phyloP scores from a whole-genome alignment of 2,797 vertebrate species.

The Anniella stebbinsi region DNA sequence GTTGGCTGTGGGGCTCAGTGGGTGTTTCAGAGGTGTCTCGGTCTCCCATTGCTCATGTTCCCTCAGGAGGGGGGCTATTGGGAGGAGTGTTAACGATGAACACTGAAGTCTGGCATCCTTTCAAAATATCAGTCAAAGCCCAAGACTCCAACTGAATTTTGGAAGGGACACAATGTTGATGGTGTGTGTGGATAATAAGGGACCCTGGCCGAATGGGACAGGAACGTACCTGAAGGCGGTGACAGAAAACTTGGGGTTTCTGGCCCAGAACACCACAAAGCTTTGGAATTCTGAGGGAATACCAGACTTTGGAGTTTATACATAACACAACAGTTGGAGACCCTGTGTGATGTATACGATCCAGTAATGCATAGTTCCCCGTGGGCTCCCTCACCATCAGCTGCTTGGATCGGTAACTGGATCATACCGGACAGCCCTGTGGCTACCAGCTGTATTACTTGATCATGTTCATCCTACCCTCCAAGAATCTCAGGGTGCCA shows the following conservation, averaged over 20 bases:
- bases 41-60: background rate
- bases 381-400: no score
- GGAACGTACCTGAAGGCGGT: no score
- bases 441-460: background rate
- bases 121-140: background rate
- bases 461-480: background rate
- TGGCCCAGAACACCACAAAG: no score
- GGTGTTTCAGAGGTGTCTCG: no score
- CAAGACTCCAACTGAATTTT: no score
- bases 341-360: background rate
- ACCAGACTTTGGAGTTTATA: no score
- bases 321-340: background rate
- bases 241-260: no score
- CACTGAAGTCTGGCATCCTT: background rate
- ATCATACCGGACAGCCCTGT: background rate
- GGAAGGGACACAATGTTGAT: no score
- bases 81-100: background rate
- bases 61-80: background rate
- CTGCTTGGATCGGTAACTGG: background rate
- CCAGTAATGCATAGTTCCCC: background rate
- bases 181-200: no score
- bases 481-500: background rate
- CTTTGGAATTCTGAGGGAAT: no score
- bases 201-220: no score
- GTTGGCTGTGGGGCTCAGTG: background rate